Evolutionary conservation across 2,888 invertebrate genomes (phyloP).

Genomic region (Hydrotaea cyrtoneurina): DNA sequence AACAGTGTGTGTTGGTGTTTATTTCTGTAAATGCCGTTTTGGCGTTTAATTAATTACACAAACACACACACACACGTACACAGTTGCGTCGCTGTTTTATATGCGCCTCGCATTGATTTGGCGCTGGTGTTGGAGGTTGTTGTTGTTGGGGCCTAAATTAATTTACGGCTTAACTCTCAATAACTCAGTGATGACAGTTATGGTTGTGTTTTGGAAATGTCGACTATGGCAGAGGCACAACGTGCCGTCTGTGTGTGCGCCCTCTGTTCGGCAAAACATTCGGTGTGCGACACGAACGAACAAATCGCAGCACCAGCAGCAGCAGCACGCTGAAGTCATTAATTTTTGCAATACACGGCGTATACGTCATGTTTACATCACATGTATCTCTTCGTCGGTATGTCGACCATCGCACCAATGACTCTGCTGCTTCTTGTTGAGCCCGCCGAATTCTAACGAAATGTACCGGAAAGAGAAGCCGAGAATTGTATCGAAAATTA

Average conservation of each 20-base stretch:
- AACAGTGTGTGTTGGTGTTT: neutral
- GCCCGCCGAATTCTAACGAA: neutral
- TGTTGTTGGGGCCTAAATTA: neutral
- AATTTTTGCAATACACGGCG: conserved; percentile 19
- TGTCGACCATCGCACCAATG: neutral
- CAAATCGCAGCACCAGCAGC: neutral
- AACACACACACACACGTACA: neutral
- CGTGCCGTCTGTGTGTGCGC: neutral
- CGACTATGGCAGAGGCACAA: neutral
- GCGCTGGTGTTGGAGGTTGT: neutral
- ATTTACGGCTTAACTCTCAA: conserved; percentile 21
- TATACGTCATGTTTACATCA: conserved; percentile 23
- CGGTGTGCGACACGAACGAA: neutral
- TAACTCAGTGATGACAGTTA: conserved; percentile 20
- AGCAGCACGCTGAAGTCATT: neutral
- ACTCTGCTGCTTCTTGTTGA: neutral
- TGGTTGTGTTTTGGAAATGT: neutral
- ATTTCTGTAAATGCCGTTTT: conserved; percentile 1
- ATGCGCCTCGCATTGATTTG: neutral
- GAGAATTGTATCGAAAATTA: neutral
- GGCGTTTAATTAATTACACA: neutral
- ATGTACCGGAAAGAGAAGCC: conserved; percentile 5
- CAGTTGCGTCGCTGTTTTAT: neutral
- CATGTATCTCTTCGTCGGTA: neutral
- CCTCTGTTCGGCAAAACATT: neutral